A percentile compares a stretch with the other conserved stretches of the same genome.
Conservation (phyloP, 2,113 vertebrate species). For the Chaenocephalus aceratus region DNA sequence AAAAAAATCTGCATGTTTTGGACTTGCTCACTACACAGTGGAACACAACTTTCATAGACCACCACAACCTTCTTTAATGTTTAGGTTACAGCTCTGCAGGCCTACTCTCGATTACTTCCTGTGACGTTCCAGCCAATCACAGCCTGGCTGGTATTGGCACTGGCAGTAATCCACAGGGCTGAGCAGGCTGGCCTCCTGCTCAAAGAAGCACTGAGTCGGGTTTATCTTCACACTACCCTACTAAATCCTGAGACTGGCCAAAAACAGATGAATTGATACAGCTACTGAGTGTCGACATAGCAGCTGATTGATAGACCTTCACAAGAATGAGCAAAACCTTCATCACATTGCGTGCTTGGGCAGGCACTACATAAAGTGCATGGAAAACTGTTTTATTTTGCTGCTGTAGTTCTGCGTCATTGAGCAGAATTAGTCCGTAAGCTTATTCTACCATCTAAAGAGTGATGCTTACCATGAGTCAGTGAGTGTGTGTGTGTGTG, state of each 20-base stretch:
- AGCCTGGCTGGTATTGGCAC: slow-evolving; percentile 52
- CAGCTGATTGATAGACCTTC: slow-evolving; percentile 10
- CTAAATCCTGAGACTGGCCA: slow-evolving; percentile 41
- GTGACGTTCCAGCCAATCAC: slow-evolving; percentile 37
- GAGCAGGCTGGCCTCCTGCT: slow-evolving; percentile 55
- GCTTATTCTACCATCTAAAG: slow-evolving; percentile 59
- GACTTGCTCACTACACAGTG: background rate
- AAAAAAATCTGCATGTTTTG: background rate
- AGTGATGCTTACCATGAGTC: slow-evolving; percentile 64
- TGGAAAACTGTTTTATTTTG: slow-evolving; percentile 50
- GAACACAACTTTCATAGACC: background rate
- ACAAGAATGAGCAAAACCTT: slow-evolving; percentile 27
- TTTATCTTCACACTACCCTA: slow-evolving; percentile 67
- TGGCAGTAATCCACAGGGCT: slow-evolving; percentile 68
- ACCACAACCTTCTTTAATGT: slow-evolving; percentile 19
- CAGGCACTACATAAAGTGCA: slow-evolving; percentile 33
- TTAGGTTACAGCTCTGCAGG: slow-evolving; percentile 18
- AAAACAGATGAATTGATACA: slow-evolving; percentile 28
- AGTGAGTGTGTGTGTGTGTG: background rate
- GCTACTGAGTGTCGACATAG: slow-evolving; percentile 21
- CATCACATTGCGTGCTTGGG: slow-evolving; percentile 34
- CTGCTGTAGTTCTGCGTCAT: slow-evolving; percentile 58
- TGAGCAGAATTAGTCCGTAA: slow-evolving; percentile 61
- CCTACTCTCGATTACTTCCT: slow-evolving; percentile 11
- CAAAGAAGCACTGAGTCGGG: slow-evolving; percentile 63